Base-by-base conservation (phyloP, 2,888 invertebrate species). In the Lutraria lutraria region DNA sequence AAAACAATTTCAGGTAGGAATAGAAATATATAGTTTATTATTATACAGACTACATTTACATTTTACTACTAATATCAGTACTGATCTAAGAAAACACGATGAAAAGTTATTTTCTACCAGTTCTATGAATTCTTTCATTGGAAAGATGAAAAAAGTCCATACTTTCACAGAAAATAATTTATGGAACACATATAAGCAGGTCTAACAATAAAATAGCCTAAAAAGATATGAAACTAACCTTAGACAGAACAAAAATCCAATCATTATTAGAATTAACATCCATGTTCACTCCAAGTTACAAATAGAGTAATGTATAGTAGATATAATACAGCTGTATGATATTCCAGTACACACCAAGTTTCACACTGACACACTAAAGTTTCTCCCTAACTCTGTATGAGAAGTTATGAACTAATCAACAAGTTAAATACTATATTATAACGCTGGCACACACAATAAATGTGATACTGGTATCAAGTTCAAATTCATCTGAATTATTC, bases 211-310 rank as follows among this genome's bases (percentile, higher is more conserved):
- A 43, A 43, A 43, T 4, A 43, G 43, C 8, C 8, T 43, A 25
- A 68, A 34, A 15, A 80, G 21, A 81, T 25, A 34, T 15, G n/a
- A n/a, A 6, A 79, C 85, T 8, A 56, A 79, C 85, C 85, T 85
- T 85, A 54, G 85, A 85, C 8, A 85, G 60, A 34, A 80, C n/a
- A 19, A 85, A 76, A 21, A 85, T 79, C 85, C 85, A 85, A 60
- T 85, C 85, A 79, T 85, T 80, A 60, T 79, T 53, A 10, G 85
- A 79, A 56, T 76, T 83, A 19, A 83, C 43, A 25, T 85, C 56
- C 63, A 85, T 68, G 3, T 25, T 15, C n/a, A 25, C 63, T 25
- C 25, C 12, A 10, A 68, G n/a, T n/a, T n/a, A 8, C 25, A 68
- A 68, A 13, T n/a, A n/a, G 25, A 68, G 12, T 25, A 25, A 68